phyloP scores from a whole-genome alignment of 1,140 invertebrate genomes.

The Drosophila sechellia region DNA sequence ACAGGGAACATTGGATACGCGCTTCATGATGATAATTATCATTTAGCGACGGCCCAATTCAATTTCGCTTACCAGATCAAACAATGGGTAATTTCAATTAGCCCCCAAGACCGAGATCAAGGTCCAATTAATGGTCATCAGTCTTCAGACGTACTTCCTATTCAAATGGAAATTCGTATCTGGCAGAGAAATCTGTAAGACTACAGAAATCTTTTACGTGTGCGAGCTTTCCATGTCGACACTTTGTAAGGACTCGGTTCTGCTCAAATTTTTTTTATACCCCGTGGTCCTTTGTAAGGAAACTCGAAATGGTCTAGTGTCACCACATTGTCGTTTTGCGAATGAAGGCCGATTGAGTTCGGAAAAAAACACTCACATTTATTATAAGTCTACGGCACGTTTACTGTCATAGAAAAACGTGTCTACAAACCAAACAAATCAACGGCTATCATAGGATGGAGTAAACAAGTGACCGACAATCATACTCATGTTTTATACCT shows the following conservation, averaged over 20 bases:
- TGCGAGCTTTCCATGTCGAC: not conserved
- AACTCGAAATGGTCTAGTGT: conserved; percentile 4
- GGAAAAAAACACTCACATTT: not conserved
- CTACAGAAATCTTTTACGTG: not conserved
- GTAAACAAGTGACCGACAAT: too few species aligned
- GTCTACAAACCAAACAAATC: not conserved
- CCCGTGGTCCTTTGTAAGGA: not conserved
- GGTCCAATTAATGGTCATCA: conserved; percentile 4
- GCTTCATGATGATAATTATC: conserved; percentile 71
- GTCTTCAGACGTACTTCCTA: not conserved
- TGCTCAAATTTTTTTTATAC: not conserved
- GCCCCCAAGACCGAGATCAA: conserved; percentile 6
- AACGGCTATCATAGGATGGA: too few species aligned
- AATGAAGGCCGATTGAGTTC: not conserved
- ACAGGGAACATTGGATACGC: conserved; percentile 15
- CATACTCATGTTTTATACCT: too few species aligned
- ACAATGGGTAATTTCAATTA: conserved; percentile 28
- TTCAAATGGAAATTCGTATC: not conserved
- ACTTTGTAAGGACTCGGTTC: not conserved
- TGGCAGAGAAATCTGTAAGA: not conserved
- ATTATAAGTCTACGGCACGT: not conserved
- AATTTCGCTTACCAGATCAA: conserved; percentile 42
- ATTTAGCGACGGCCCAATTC: conserved; percentile 54
- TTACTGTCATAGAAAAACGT: not conserved
- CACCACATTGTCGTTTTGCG: conserved; percentile 1